Conservation (phyloP, 1,140 invertebrate genomes). For the Eueides isabella region DNA sequence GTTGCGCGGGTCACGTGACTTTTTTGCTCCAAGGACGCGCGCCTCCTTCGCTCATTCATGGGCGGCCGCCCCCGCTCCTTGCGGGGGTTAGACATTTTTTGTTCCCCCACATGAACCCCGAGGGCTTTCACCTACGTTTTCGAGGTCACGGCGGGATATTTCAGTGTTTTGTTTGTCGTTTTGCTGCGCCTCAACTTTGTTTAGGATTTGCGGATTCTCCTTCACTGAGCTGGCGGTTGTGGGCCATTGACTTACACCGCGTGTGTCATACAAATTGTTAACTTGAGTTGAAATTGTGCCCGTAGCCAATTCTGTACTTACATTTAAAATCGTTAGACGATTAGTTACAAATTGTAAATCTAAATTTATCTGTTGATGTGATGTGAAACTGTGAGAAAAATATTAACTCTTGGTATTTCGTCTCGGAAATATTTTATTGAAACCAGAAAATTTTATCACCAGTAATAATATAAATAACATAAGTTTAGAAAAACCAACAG, state of each 20-base stretch:
- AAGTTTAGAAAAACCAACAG: slow-evolving; percentile 11
- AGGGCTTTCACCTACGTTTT: slow-evolving; percentile 81
- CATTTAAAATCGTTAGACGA: slow-evolving; percentile 3
- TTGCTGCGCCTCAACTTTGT: slow-evolving; percentile 61
- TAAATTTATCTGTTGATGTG: slow-evolving; percentile 2
- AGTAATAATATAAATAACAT: too few relatives aligned
- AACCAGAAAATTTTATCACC: slow-evolving; percentile 16
- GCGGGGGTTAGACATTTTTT: slow-evolving; percentile 76
- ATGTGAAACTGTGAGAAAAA: slow-evolving; percentile 25
- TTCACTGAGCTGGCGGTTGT: slow-evolving; percentile 44
- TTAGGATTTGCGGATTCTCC: slow-evolving; percentile 52
- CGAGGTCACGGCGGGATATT: slow-evolving; percentile 78
- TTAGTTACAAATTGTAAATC: slow-evolving; percentile 22
- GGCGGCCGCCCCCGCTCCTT: slow-evolving; percentile 69
- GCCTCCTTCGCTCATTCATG: slow-evolving; percentile 81
- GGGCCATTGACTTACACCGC: slow-evolving; percentile 41
- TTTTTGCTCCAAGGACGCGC: slow-evolving; percentile 80
- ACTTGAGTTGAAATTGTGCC: neutral
- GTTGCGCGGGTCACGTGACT: slow-evolving; percentile 79
- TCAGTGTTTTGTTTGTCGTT: slow-evolving; percentile 70
- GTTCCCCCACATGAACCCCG: slow-evolving; percentile 75
- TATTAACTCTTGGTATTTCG: neutral
- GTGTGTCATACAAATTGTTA: neutral
- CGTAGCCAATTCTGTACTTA: slow-evolving; percentile 18
- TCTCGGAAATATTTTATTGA: slow-evolving; percentile 4